These are phyloP conservation scores for Machimus rusticus DNA, from an alignment of 2,888 invertebrate species.

Conservation along the genomic window DNA sequence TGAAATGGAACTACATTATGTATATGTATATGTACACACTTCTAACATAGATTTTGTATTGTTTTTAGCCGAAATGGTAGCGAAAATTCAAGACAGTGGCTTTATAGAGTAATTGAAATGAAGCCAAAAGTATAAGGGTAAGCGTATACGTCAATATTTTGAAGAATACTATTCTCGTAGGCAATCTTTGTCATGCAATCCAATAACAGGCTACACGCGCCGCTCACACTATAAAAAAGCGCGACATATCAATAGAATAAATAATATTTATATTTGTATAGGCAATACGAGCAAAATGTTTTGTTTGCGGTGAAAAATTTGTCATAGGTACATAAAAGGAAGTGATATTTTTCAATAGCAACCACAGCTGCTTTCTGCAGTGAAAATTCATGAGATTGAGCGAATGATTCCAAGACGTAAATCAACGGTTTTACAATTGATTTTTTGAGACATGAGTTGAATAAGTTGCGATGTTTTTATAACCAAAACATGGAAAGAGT, in stretches of 20 bases:
- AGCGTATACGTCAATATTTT: too few species aligned
- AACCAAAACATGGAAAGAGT: not conserved
- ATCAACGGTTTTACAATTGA: not conserved
- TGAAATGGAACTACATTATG: too few species aligned
- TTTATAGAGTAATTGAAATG: too few species aligned
- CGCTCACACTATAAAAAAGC: not conserved
- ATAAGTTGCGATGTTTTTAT: not conserved
- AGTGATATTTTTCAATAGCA: not conserved
- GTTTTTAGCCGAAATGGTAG: too few species aligned
- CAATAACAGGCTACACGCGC: not conserved
- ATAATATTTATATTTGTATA: not conserved
- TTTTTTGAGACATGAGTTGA: not conserved
- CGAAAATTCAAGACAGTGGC: too few species aligned
- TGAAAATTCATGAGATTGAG: not conserved
- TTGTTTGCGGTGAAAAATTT: not conserved
- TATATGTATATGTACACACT: too few species aligned
- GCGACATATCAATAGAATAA: not conserved
- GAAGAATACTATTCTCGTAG: too few species aligned
- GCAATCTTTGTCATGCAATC: not conserved
- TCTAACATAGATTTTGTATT: too few species aligned
- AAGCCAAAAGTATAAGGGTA: too few species aligned
- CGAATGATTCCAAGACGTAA: not conserved
- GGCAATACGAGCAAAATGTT: not conserved
- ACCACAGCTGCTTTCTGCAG: not conserved
- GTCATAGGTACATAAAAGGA: not conserved